Percentiles rank a stretch among this genome's conserved stretches.
Evolutionary conservation across 2,113 vertebrate genomes (phyloP).

Genomic region (Heterocephalus glaber): DNA sequence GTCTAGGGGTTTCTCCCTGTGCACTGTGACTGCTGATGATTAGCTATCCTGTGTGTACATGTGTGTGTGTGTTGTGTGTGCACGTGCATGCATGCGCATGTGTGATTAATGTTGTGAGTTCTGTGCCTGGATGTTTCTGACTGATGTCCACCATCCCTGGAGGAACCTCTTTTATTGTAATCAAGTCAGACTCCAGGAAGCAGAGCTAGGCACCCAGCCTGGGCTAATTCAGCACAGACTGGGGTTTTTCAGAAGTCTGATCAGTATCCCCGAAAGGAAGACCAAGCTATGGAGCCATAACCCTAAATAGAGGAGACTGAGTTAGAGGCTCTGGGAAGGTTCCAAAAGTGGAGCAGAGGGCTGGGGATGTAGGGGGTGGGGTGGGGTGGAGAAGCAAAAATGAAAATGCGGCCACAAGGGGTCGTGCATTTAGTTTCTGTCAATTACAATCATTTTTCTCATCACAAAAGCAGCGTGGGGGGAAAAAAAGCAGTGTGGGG

Average conservation of each 20-base stretch:
- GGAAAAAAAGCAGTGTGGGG: background rate
- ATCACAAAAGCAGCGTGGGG: background rate
- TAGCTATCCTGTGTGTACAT: background rate
- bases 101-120: background rate
- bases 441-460: background rate
- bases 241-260: background rate
- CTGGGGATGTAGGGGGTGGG: too few relatives aligned
- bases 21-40: background rate
- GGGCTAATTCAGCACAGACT: background rate
- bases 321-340: background rate
- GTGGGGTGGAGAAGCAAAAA: background rate
- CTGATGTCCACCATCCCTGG: background rate
- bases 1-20: background rate
- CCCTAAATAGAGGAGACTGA: background rate
- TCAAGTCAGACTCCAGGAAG: background rate
- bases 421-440: background rate
- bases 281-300: background rate
- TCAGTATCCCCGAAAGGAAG: background rate
- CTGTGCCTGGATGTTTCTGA: slow-evolving; percentile 9
- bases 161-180: background rate
- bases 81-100: background rate
- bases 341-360: background rate
- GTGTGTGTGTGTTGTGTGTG: background rate
- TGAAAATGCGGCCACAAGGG: background rate
- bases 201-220: background rate